A percentile compares a stretch with the other conserved stretches of the same genome.
phyloP scores from a whole-genome alignment of 2,888 invertebrate genomes.

The Matsumyia berberina region DNA sequence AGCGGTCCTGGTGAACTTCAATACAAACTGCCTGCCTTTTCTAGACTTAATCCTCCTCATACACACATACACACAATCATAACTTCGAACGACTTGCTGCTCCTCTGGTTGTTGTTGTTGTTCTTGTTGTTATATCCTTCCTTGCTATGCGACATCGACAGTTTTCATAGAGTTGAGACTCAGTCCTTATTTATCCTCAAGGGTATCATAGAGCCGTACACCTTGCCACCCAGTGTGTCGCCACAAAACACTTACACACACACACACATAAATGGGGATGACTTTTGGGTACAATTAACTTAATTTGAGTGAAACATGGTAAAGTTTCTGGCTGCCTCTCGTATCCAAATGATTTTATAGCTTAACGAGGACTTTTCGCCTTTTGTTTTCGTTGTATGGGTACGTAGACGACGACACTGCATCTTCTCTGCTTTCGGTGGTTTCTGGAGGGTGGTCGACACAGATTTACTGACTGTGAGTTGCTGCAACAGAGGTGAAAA shows the following conservation, averaged over 20 bases:
- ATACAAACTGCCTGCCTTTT: conserved; percentile 42
- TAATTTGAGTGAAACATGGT: conserved; percentile 73
- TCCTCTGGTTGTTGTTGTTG: too few species aligned
- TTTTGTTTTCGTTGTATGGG: conserved; percentile 31
- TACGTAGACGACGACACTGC: neutral
- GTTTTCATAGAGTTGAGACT: conserved; percentile 47
- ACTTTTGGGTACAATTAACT: conserved; percentile 75
- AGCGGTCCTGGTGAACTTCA: conserved; percentile 35
- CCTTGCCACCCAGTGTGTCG: conserved; percentile 2
- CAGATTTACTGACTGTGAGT: conserved; percentile 14
- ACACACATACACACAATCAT: conserved; percentile 9
- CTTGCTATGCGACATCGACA: conserved; percentile 59
- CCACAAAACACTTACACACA: conserved; percentile 29
- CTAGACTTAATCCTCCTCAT: conserved; percentile 55
- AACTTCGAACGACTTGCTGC: neutral
- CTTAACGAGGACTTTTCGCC: conserved; percentile 64
- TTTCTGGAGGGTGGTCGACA: neutral
- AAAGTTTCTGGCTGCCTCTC: conserved; percentile 59
- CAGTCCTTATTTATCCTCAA: conserved; percentile 50
- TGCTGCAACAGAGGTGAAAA: conserved; percentile 24
- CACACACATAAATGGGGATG: conserved; percentile 40
- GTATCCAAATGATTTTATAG: conserved; percentile 74
- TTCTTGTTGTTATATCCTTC: conserved; percentile 47
- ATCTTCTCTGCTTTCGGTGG: neutral
- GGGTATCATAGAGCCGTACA: conserved; percentile 62